Base-by-base conservation (phyloP, 2,888 invertebrate species). In the Marasmarcha lunaedactyla region DNA sequence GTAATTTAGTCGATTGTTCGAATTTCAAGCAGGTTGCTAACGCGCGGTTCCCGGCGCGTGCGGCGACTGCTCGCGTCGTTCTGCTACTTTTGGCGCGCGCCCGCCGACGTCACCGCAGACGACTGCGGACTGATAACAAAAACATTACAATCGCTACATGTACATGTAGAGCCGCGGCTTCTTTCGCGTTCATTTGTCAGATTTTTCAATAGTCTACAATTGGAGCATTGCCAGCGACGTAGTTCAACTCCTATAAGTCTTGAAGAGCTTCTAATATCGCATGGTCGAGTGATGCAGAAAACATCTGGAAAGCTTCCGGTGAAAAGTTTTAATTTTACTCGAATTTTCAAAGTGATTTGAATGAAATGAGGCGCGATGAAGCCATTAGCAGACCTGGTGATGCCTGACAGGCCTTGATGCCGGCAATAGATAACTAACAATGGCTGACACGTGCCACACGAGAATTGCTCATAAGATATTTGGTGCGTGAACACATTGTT, bases 101-200 rank as follows among this genome's bases (percentile, higher is more conserved):
- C 67, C 66, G 61, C 63, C 58, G 59, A 53, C 77, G 66, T 69
- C 71, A 64, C 63, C 59, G 61, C 62, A 48, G 59, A 55, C 61
- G 59, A 65, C 67, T 63, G 67, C 77, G 63, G 63, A 77, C 67
- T 79, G 79, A 79, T 79, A 79, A 77, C 71, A 69, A 71, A 70
- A 70, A 65, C 63, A 57, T 52, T 46, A 47, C 56, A 55, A 63
- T 64, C 63, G 67, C 62, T 70, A 67, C 69, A 70, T 67, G 59
- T 61, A 66, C 63, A 55, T 25, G 6, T 6, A 5, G 6, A 9
- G 25, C 6, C 9, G 11, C 11, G n/a, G n/a, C 10, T n/a, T 30
- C 30, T 30, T 9, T 30, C 30, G 30, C 30, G 51, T 52, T 51
- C 51, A 52, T 48, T 42, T 45, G 44, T 48, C 52, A 50, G 52